phyloP scores from a whole-genome alignment of 2,888 invertebrate species.

The Panzeria rudis region DNA sequence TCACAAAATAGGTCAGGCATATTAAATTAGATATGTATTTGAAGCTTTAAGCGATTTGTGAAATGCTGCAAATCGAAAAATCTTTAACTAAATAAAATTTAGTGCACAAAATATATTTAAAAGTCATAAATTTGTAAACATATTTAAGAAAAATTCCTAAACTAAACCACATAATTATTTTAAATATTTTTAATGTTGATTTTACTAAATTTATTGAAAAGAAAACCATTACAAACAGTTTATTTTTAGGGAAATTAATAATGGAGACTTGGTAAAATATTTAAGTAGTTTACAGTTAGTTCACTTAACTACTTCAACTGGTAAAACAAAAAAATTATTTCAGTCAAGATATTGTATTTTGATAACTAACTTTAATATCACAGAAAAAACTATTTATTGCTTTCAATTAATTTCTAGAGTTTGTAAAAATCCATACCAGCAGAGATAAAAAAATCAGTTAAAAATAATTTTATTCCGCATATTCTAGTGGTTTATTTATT shows the following conservation, averaged over 20 bases:
- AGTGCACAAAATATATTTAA: background rate
- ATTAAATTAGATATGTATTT: background rate
- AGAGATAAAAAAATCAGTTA: no score
- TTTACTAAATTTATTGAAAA: background rate
- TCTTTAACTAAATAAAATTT: background rate
- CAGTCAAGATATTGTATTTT: no score
- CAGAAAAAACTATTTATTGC: no score
- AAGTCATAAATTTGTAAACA: background rate
- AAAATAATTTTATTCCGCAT: no score
- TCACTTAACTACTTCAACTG: slow-evolving; percentile 7
- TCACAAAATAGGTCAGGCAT: slow-evolving; percentile 20
- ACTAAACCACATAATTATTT: background rate
- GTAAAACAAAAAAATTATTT: background rate
- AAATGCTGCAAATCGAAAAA: no score
- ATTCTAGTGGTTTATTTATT: no score
- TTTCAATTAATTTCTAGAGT: no score
- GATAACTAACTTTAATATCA: no score
- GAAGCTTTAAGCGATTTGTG: background rate
- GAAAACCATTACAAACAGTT: background rate
- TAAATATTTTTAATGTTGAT: background rate
- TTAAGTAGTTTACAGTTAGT: slow-evolving; percentile 6
- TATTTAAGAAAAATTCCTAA: background rate
- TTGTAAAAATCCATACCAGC: no score
- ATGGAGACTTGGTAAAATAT: background rate
- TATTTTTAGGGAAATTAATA: background rate